Base-by-base conservation (phyloP, 1,140 invertebrate species). In the Helicoverpa zea region DNA sequence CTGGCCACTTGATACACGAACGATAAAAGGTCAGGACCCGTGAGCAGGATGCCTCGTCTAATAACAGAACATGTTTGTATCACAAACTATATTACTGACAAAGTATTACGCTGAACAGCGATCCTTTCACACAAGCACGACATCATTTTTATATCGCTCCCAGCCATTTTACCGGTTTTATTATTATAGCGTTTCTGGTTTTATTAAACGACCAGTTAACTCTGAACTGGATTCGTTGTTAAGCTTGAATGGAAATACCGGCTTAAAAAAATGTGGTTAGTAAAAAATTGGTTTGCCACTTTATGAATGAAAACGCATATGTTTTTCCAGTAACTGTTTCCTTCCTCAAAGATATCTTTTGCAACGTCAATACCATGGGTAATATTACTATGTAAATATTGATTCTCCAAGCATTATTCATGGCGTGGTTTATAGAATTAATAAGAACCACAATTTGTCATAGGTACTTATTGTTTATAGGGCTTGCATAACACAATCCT, bases 11-110 rank as follows among this genome's bases (percentile, higher is more conserved):
- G 84, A 86, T 86, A 83, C 77, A 51, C n/a, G 66, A 35, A 72
- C 75, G 91, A 92, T 92, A 92, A 92, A 85, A 87, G 91, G 91
- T 92, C 90, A 89, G 83, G 86, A 88, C 87, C 83, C 81, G 63
- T 68, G 43, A 68, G 87, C 85, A 85, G 89, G 86, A 91, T 89
- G 88, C 89, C 87, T 86, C 80, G 59, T 86, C 80, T 79, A 83
- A 90, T 89, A 91, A 89, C 85, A 87, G 88, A 88, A 30, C 89
- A 81, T 83, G 88, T 88, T 88, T 92, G 91, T 91, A 83, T 73
- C 66, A 56, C 68, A 47, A 61, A 68, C 30, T 64, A 49, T 61
- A 75, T 80, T 81, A 78, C 84, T 82, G 84, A 87, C 86, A 84
- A 81, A 84, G 82, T 88, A 89, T 84, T 80, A 79, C 83, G 80